Conservation (phyloP, 2,113 vertebrate genomes). For the Eubucco bourcierii region DNA sequence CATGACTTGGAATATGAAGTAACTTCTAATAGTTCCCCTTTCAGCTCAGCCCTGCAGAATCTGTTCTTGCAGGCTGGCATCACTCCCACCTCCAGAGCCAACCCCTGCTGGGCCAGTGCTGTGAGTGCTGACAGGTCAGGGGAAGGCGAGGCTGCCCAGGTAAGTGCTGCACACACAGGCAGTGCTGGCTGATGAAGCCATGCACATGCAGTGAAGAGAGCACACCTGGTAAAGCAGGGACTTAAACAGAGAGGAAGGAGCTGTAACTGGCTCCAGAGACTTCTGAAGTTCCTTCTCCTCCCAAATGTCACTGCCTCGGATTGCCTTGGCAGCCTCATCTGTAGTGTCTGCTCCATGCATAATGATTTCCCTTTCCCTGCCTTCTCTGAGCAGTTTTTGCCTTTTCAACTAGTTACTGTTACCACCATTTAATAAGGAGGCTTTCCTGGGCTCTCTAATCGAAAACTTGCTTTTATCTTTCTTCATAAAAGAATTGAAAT, state of each 20-base stretch:
- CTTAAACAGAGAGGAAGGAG: constrained; percentile 41
- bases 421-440: constrained; percentile 86
- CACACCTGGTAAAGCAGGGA: constrained; percentile 53
- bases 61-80: constrained; percentile 52
- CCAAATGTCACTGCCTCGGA: constrained; percentile 61
- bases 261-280: constrained; percentile 52
- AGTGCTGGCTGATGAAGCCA: constrained; percentile 65
- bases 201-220: constrained; percentile 71
- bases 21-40: constrained; percentile 67
- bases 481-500: constrained; percentile 89
- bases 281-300: constrained; percentile 66
- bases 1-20: constrained; percentile 59
- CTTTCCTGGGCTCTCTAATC: constrained; percentile 85
- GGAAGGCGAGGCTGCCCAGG: constrained; percentile 52
- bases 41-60: constrained; percentile 65
- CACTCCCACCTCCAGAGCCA: constrained; percentile 10
- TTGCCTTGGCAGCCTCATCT: constrained; percentile 62
- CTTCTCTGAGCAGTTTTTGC: constrained; percentile 73
- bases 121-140: constrained; percentile 70
- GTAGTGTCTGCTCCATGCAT: constrained; percentile 73
- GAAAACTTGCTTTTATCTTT: constrained; percentile 89
- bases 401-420: constrained; percentile 82
- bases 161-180: constrained; percentile 46
- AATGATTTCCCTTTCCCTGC: constrained; percentile 69
- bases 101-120: constrained; percentile 30